phyloP scores from a whole-genome alignment of 2,113 vertebrate species.

The Gasterosteus nipponicus region DNA sequence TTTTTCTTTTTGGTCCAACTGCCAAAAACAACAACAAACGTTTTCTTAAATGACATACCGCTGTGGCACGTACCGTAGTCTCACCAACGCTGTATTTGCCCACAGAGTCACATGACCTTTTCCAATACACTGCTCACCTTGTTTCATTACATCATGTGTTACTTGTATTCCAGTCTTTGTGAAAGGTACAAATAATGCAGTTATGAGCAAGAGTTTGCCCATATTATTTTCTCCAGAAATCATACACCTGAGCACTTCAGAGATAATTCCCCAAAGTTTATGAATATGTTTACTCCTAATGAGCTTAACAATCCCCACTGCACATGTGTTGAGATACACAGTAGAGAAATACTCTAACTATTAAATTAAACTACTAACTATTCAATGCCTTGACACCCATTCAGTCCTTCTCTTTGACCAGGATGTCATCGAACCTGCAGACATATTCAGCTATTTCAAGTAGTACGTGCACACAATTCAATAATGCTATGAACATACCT shows the following conservation, averaged over 20 bases:
- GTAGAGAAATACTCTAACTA: background rate
- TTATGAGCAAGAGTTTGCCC: background rate
- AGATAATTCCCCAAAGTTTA: background rate
- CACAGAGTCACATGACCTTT: conserved; percentile 8
- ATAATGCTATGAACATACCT: background rate
- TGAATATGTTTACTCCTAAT: background rate
- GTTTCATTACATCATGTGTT: background rate
- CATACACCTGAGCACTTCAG: background rate
- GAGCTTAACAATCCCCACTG: background rate
- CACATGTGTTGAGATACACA: background rate
- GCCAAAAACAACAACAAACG: background rate
- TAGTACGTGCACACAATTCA: background rate
- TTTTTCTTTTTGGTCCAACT: background rate
- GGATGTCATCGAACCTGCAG: background rate
- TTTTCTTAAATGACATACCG: background rate
- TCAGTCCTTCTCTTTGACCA: background rate
- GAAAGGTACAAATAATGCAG: background rate
- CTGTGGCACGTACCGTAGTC: background rate
- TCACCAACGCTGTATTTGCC: background rate
- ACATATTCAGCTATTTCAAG: background rate
- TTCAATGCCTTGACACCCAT: background rate
- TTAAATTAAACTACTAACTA: no score
- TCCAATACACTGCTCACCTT: background rate
- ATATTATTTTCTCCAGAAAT: background rate
- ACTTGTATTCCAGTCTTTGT: background rate